These are phyloP conservation scores for Pseudopleuronectes americanus DNA, from an alignment of 2,797 vertebrate species.

Conservation along the genomic window DNA sequence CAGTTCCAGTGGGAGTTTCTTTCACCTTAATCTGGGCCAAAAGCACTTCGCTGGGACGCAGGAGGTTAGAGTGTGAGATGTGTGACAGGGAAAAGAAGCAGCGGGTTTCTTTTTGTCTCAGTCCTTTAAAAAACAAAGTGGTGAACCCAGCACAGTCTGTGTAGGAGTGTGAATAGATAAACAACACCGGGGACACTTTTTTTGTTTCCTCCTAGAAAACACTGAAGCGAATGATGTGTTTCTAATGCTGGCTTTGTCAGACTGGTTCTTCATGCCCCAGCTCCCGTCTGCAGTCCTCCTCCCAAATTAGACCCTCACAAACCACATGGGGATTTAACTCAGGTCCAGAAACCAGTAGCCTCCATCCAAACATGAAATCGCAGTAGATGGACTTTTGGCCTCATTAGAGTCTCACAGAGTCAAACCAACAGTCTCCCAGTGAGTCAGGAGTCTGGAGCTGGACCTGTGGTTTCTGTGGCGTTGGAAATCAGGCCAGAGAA, in stretches of 20 bases:
- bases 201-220: slow-evolving; percentile 11
- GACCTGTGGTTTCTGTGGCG: slow-evolving; percentile 11
- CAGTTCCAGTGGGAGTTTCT: slow-evolving; percentile 28
- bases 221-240: slow-evolving; percentile 18
- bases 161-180: not conserved
- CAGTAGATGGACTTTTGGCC: slow-evolving; percentile 52
- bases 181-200: not conserved
- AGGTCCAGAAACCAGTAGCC: slow-evolving; percentile 42
- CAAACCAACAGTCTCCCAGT: slow-evolving; percentile 7
- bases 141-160: slow-evolving; percentile 8
- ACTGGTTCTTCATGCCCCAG: slow-evolving; percentile 11
- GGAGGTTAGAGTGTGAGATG: slow-evolving; percentile 10
- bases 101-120: not conserved
- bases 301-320: slow-evolving; percentile 52
- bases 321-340: slow-evolving; percentile 49
- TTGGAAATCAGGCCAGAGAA: slow-evolving; percentile 18
- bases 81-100: slow-evolving; percentile 5
- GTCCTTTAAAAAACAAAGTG: slow-evolving; percentile 23
- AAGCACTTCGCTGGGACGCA: slow-evolving; percentile 26
- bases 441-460: slow-evolving; percentile 8
- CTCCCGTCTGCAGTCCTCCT: slow-evolving; percentile 13
- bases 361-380: slow-evolving; percentile 54
- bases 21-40: slow-evolving; percentile 34
- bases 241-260: slow-evolving; percentile 21
- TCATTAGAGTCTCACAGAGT: slow-evolving; percentile 40